These are phyloP conservation scores for Diachasmimorpha longicaudata DNA, from an alignment of 1,140 invertebrate genomes.

Conservation along the genomic window DNA sequence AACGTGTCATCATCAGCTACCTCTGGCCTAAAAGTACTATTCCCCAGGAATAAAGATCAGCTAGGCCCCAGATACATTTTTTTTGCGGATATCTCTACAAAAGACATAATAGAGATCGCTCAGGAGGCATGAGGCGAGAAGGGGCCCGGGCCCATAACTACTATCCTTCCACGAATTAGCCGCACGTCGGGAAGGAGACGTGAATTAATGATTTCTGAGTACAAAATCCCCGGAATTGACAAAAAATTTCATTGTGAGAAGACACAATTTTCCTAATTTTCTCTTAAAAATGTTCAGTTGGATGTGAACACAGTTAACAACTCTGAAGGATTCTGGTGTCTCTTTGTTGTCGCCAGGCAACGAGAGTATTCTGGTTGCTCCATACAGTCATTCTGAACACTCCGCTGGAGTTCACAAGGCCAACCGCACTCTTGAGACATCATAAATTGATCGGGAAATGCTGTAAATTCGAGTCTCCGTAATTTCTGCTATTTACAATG, in stretches of 20 bases:
- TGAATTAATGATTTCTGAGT: not conserved
- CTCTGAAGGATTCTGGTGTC: not conserved
- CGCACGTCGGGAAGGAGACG: not conserved
- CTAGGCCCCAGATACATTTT: conserved; percentile 14
- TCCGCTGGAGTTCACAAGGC: not conserved
- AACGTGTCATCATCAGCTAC: too few species aligned
- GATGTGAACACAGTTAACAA: not conserved
- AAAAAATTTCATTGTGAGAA: not conserved
- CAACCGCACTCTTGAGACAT: not conserved
- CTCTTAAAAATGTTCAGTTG: not conserved
- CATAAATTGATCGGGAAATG: not conserved
- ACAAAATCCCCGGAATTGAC: not conserved
- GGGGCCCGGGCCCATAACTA: not conserved
- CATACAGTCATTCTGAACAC: not conserved
- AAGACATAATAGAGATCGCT: conserved; percentile 34
- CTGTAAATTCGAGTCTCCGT: not conserved
- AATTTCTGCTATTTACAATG: not conserved
- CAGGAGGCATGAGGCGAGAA: not conserved
- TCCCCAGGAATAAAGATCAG: not conserved
- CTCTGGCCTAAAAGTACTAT: not conserved
- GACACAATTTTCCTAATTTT: not conserved
- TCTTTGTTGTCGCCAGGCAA: not conserved
- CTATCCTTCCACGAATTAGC: conserved; percentile 18
- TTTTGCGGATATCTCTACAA: not conserved
- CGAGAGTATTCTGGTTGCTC: not conserved